Base-by-base conservation (phyloP, 2,888 invertebrate genomes). In the Mimas tiliae region DNA sequence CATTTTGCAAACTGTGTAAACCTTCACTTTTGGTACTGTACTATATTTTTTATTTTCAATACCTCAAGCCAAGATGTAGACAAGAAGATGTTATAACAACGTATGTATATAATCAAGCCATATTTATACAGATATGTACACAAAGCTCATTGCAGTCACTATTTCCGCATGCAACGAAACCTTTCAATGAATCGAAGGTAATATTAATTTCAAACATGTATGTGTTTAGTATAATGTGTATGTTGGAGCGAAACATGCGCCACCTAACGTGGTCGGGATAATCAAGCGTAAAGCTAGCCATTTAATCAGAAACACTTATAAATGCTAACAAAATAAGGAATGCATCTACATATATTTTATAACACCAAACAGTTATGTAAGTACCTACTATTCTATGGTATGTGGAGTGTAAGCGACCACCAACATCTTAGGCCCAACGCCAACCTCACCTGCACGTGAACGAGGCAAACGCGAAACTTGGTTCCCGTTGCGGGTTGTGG, bases 271-370 rank as follows among this genome's bases (percentile, higher is more conserved):
- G 55, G 9, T 55, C 9, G 16, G 38, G 1, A 6, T 38, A 55
- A 55, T 55, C 55, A 38, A 55, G 38, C 38, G 38, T 34, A 11
- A 55, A 55, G n/a, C 38, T 7, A 55, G 34, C 55, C n/a, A 16
- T 55, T 38, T 55, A 34, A 16, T 55, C 55, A 55, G 34, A 34
- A 45, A 16, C 55, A 55, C 34, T 3, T 38, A 9, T 16, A 16
- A 11, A 38, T 27, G 55, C 34, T 55, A 19, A 50, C 11, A 50
- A n/a, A 48, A n/a, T 48, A 50, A 50, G 2, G 0, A 50, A 19
- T 50, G 9, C 50, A 19, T 11, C 9, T 6, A 16, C 16, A 50
- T 50, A 48, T 16, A 48, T 19, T 50, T 11, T 2, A n/a, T 45
- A 45, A 9, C 14, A 42, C 42, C 8, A 42, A 42, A 42, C 42